Percentiles rank a stretch among this genome's conserved stretches.
These are phyloP conservation scores for Syndactyla subalaris DNA, from an alignment of 2,797 vertebrate genomes.

Conservation along the genomic window DNA sequence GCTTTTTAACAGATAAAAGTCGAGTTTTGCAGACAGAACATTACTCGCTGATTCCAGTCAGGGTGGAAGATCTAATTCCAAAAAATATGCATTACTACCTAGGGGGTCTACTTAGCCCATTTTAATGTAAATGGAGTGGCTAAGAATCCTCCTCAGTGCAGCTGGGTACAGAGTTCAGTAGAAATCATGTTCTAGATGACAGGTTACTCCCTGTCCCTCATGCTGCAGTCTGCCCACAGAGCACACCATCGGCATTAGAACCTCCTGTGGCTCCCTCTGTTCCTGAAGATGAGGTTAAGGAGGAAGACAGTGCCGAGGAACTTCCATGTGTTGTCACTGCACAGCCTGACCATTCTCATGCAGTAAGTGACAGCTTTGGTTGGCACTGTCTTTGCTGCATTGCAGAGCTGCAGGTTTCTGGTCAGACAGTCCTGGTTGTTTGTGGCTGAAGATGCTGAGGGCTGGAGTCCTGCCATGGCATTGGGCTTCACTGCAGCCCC, in stretches of 20 bases:
- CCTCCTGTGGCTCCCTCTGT: slow-evolving; percentile 90
- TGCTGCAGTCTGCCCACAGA: slow-evolving; percentile 69
- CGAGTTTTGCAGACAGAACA: neutral
- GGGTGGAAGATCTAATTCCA: neutral
- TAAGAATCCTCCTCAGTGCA: neutral
- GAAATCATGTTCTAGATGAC: neutral
- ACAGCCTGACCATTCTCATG: slow-evolving; percentile 93
- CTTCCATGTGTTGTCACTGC: slow-evolving; percentile 89
- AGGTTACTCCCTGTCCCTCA: neutral
- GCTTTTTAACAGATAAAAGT: neutral
- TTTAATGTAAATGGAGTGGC: neutral
- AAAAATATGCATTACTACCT: neutral
- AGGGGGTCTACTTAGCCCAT: neutral
- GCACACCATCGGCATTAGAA: slow-evolving; percentile 91
- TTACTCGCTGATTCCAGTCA: neutral
- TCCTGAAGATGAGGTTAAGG: slow-evolving; percentile 90
- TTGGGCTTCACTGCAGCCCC: neutral
- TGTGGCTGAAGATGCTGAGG: neutral
- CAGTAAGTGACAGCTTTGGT: slow-evolving; percentile 77
- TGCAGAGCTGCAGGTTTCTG: neutral
- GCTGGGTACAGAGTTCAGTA: neutral
- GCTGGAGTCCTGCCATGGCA: neutral
- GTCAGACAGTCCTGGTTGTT: neutral
- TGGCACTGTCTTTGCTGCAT: neutral
- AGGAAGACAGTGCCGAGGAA: slow-evolving; percentile 89